Base-by-base conservation (phyloP, 2,888 invertebrate genomes). In the Trisateles emortualis region DNA sequence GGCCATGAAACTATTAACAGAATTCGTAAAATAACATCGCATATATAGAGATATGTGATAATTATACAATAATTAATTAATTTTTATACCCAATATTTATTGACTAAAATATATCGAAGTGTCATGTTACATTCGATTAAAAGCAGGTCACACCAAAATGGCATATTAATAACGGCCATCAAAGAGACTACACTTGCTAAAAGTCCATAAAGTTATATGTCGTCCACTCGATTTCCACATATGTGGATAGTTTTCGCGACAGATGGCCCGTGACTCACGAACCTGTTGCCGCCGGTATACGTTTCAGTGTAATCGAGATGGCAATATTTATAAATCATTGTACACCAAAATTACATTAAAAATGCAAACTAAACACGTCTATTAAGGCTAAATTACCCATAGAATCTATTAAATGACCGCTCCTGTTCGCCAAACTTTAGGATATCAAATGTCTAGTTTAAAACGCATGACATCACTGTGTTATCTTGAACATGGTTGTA, bases 241-340 rank as follows among this genome's bases (percentile, higher is more conserved):
- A 83, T 81, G 85, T 72, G 73, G 81, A 87, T 83, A 86, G 83
- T 88, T 89, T 88, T 88, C 85, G 86, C 87, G 84, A 86, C 92
- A 92, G 90, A 90, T 92, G 92, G 91, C 82, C 74, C 61, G 68
- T 92, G 92, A 92, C 74, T 92, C 92, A 92, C 84, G 62, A 89
- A 91, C 92, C 87, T 84, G 92, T 85, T 86, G 64, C 68, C 72
- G 62, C 58, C 68, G 69, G 76, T 79, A 79, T 83, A 75, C 73
- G 81, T 82, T 83, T 81, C 84, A 84, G 81, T 86, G 83, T 81
- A 83, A 87, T 84, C 81, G 79, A 88, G 74, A 86, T 78, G 76
- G 79, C 72, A 83, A 81, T 80, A 79, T 75, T 73, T 79, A 84
- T 83, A 79, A 86, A 83, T 83, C 76, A 82, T 78, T 72, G 64